phyloP scores from a whole-genome alignment of 2,797 vertebrate genomes.

The Clarias platycephalus region DNA sequence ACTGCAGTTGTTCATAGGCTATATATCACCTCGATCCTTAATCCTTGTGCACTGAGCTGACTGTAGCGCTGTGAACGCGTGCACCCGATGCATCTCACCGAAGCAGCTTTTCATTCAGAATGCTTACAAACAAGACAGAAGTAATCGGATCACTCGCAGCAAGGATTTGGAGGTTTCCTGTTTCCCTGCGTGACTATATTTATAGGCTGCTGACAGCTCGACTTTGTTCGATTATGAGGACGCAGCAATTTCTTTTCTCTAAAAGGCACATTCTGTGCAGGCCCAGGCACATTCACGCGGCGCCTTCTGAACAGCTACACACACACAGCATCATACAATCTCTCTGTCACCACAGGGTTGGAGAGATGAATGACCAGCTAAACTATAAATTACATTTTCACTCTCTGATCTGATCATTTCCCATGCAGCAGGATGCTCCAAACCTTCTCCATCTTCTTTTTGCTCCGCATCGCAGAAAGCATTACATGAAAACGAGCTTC shows the following conservation, averaged over 20 bases:
- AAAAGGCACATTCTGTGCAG: neutral
- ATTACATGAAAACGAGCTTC: neutral
- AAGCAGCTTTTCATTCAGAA: constrained; percentile 3
- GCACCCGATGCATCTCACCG: neutral
- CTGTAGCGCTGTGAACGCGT: neutral
- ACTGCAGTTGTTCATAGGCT: neutral
- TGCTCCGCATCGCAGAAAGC: too few relatives aligned
- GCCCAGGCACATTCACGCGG: neutral
- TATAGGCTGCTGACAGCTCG: constrained; percentile 26
- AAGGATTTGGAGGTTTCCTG: constrained; percentile 5
- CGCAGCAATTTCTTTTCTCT: neutral
- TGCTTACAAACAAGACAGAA: constrained; percentile 1
- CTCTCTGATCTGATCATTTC: neutral
- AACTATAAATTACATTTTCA: constrained; percentile 14
- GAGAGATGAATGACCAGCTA: constrained; percentile 12
- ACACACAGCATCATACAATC: constrained; percentile 10
- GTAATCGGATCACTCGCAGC: constrained; percentile 17
- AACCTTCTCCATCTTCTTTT: neutral
- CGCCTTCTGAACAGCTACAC: neutral
- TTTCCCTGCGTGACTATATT: constrained; percentile 4
- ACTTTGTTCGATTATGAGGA: constrained; percentile 13
- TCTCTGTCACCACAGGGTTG: neutral
- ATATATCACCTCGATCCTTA: neutral
- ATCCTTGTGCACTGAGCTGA: constrained; percentile 7
- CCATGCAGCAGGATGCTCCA: neutral